These are phyloP conservation scores for Mycalesis mineus DNA, from an alignment of 2,888 invertebrate species.

Conservation along the genomic window DNA sequence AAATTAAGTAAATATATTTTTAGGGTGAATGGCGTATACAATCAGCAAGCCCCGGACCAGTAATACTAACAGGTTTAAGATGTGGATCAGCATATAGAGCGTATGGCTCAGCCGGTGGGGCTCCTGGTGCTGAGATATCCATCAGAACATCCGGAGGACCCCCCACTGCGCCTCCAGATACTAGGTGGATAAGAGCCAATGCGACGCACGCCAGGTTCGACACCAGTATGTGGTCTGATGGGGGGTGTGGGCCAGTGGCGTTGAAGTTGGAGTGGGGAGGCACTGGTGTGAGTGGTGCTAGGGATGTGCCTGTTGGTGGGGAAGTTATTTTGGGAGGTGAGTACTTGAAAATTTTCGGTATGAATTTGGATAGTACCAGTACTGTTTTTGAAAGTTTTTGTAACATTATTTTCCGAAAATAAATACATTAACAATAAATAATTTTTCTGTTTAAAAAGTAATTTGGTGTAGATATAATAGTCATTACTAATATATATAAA, in stretches of 20 bases:
- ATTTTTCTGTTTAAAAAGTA: no score
- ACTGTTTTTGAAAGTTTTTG: no score
- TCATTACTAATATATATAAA: no score
- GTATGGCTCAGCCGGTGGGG: conserved; percentile 88
- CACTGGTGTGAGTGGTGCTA: conserved; percentile 67
- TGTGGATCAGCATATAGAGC: conserved; percentile 92
- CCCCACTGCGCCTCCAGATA: conserved; percentile 81
- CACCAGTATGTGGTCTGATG: conserved; percentile 88
- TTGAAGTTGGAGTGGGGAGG: conserved; percentile 85
- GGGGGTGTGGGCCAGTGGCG: conserved; percentile 89
- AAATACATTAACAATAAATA: no score
- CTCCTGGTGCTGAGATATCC: conserved; percentile 84
- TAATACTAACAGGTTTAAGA: conserved; percentile 83
- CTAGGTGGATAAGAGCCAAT: conserved; percentile 87
- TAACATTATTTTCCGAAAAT: no score
- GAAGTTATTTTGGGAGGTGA: conserved; percentile 68
- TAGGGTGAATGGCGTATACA: conserved; percentile 82
- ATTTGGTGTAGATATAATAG: no score
- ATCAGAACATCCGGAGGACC: conserved; percentile 89
- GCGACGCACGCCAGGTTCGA: conserved; percentile 88
- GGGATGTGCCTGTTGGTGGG: conserved; percentile 67
- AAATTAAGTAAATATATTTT: conserved; percentile 41
- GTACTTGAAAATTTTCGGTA: conserved; percentile 21
- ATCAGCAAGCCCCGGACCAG: conserved; percentile 59
- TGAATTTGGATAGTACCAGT: no score